Base-by-base conservation (phyloP, 2,888 invertebrate genomes). In the Ophion ellenae region DNA sequence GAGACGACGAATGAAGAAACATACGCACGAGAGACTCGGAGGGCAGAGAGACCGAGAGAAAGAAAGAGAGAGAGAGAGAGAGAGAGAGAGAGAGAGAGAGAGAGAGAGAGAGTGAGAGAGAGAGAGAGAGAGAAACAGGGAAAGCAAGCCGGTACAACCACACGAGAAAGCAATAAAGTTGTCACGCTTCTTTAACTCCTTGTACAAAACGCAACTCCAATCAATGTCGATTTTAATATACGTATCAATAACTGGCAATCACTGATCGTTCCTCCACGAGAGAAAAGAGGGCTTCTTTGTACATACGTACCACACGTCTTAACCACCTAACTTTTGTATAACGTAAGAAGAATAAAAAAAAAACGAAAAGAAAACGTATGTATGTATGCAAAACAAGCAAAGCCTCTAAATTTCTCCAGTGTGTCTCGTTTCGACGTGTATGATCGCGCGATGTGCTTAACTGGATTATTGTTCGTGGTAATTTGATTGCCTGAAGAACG, bases 101-200 rank as follows among this genome's bases (percentile, higher is more conserved):
- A 47, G 47, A 47, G 64, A 64, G 47, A 64, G 17, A 64, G 91
- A 92, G 93, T 93, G 93, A 63, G 17, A 61, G 11, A 57, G 32
- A 75, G 45, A 24, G 45, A 63, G 45, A 64, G 63, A 53, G 64
- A 47, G 75, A 64, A 28, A 45, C 45, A 63, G 75, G 63, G 47
- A 28, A 24, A 40, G 93, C 92, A 92, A 93, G 93, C 92, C 93
- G 94, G 93, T 94, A 94, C 94, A 94, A 93, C 93, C 92, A 93
- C 91, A 91, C 71, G 81, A 80, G 74, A 87, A 84, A 84, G 84
- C 84, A 81, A 71, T 73, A 86, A 86, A 81, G 80, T 83, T 85
- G 83, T 83, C 84, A 74, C 67, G 77, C 66, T 73, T 83, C 53
- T 78, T 75, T 64, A 59, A 76, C 73, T 79, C 79, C 40, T 87